Percentiles rank a stretch among this genome's conserved stretches.
phyloP scores from a whole-genome alignment of 1,140 invertebrate genomes.

The Trichoplusia ni region DNA sequence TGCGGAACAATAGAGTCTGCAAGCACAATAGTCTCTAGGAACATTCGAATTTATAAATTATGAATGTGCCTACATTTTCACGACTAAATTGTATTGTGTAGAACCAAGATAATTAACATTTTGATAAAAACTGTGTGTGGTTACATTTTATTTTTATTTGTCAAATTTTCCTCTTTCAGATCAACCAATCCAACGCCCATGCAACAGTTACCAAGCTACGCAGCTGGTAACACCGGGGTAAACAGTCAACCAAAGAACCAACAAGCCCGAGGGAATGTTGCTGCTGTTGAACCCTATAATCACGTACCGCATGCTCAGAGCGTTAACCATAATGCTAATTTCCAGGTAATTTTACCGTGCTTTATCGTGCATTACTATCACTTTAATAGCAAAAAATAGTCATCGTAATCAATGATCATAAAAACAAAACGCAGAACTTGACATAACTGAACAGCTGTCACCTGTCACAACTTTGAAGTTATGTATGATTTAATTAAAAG shows the following conservation, averaged over 20 bases:
- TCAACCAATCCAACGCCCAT: constrained; percentile 73
- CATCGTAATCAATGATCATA: too few species aligned
- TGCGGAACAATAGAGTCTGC: background rate
- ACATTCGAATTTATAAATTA: constrained; percentile 5
- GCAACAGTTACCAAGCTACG: constrained; percentile 75
- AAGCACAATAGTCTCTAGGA: constrained; percentile 3
- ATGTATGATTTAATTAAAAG: too few species aligned
- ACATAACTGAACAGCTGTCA: too few species aligned
- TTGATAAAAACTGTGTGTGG: background rate
- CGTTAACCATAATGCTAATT: constrained; percentile 79
- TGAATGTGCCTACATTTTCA: background rate
- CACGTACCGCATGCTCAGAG: constrained; percentile 88
- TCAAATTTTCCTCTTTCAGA: constrained; percentile 46
- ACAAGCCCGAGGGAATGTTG: constrained; percentile 87
- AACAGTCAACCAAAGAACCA: constrained; percentile 76
- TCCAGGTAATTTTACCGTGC: constrained; percentile 69
- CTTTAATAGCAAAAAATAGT: too few species aligned
- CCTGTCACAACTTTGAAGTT: too few species aligned
- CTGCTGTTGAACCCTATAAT: constrained; percentile 94
- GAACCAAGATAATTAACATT: too few species aligned
- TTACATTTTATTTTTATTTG: background rate
- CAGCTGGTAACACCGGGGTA: constrained; percentile 53
- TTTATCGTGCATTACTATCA: too few species aligned
- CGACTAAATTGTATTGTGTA: too few species aligned
- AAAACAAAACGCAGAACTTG: constrained; percentile 3